These are phyloP conservation scores for Silurus aristotelis DNA, from an alignment of 2,797 vertebrate genomes.

Conservation along the genomic window DNA sequence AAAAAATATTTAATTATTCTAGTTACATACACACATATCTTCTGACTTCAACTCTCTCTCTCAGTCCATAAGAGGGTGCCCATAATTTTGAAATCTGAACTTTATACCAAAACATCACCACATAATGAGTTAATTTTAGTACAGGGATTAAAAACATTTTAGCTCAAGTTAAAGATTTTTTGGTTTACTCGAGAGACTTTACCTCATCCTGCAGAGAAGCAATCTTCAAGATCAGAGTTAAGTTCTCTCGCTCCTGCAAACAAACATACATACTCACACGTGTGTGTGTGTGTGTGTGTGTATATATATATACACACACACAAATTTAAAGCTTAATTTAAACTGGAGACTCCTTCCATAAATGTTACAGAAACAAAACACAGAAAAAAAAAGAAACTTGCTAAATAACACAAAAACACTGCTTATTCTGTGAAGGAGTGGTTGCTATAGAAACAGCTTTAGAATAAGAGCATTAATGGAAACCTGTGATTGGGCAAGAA, in stretches of 20 bases:
- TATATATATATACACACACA: too few species aligned
- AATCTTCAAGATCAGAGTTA: slow-evolving; percentile 80
- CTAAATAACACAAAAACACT: neutral
- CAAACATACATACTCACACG: too few species aligned
- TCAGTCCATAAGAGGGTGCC: too few species aligned
- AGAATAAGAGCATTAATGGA: neutral
- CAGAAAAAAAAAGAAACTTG: neutral
- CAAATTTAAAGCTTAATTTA: neutral
- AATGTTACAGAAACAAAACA: neutral
- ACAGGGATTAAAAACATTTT: too few species aligned
- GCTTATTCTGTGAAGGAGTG: neutral
- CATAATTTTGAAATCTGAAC: too few species aligned
- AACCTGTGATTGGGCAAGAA: neutral
- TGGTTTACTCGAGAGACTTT: slow-evolving; percentile 38
- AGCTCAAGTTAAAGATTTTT: too few species aligned
- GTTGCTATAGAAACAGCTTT: neutral
- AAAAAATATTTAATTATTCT: too few species aligned
- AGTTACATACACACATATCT: too few species aligned
- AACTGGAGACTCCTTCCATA: neutral
- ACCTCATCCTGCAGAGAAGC: slow-evolving; percentile 88
- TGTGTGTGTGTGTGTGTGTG: too few species aligned
- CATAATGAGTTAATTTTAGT: too few species aligned
- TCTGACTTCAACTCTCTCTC: too few species aligned
- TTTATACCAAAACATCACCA: too few species aligned
- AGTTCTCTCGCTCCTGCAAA: slow-evolving; percentile 84